A percentile compares a stretch with the other conserved stretches of the same genome.
Conservation (phyloP, 2,113 vertebrate species). For the Piaya cayana region DNA sequence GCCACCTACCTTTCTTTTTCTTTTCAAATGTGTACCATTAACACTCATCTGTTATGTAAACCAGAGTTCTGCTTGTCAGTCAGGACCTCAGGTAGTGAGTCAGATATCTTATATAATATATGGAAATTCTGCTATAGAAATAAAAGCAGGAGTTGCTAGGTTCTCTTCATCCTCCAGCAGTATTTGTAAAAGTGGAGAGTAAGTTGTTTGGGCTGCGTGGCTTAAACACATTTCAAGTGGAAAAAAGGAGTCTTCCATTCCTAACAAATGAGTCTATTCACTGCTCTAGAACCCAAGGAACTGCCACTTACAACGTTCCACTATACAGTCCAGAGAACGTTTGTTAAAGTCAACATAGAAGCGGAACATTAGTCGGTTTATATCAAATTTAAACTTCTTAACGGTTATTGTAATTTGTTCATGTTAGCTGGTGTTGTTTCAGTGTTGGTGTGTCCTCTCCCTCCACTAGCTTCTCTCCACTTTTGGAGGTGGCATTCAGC, state of each 20-base stretch:
- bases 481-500: neutral
- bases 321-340: neutral
- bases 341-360: neutral
- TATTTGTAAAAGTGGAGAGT: neutral
- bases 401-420: neutral
- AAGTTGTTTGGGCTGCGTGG: neutral
- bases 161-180: neutral
- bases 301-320: neutral
- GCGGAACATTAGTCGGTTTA: neutral
- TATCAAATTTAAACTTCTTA: neutral
- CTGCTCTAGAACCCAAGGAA: neutral
- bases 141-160: neutral
- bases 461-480: neutral
- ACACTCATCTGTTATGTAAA: neutral
- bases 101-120: neutral
- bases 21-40: neutral
- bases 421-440: neutral
- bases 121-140: constrained; percentile 25
- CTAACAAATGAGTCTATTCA: neutral
- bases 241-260: neutral
- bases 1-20: constrained; percentile 48
- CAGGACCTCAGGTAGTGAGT: neutral
- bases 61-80: neutral
- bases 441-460: neutral
- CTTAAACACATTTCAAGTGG: neutral